Percentiles rank a stretch among this genome's conserved stretches.
Evolutionary conservation across 2,113 vertebrate species (phyloP).

Genomic region (Anoplopoma fimbria): DNA sequence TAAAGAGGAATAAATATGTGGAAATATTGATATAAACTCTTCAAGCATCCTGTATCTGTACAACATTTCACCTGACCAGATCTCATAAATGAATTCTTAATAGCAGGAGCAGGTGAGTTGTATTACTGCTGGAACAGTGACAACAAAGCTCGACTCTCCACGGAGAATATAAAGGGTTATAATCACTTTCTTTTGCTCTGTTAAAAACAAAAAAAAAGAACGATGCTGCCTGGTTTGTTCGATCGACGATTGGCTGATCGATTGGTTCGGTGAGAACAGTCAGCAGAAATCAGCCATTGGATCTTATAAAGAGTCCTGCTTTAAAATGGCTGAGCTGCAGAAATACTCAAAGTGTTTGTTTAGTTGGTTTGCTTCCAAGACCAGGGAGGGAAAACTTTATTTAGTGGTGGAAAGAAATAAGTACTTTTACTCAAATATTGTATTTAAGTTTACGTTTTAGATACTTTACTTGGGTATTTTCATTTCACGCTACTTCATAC

Average conservation of each 20-base stretch:
- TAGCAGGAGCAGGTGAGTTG: constrained; percentile 13
- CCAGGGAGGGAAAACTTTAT: constrained; percentile 18
- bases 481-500: background rate
- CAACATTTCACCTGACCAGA: constrained; percentile 1
- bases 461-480: background rate
- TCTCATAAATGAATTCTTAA: background rate
- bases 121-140: background rate
- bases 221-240: constrained; percentile 5
- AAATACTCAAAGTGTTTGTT: background rate
- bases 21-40: constrained; percentile 3
- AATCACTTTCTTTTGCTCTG: constrained; percentile 25
- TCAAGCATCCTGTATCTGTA: constrained; percentile 23
- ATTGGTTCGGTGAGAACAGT: constrained; percentile 49
- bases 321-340: constrained; percentile 7
- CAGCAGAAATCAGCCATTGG: constrained; percentile 39
- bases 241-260: background rate
- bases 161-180: constrained; percentile 31
- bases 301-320: background rate
- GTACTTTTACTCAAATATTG: background rate
- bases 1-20: background rate
- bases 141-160: constrained; percentile 9
- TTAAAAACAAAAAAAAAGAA: background rate
- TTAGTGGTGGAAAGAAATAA: background rate
- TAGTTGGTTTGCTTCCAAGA: background rate
- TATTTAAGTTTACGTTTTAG: background rate